Evolutionary conservation across 2,797 vertebrate genomes (phyloP), one percentile per base, ranked within the genome.

Genomic region (Furcifer pardalis): DNA sequence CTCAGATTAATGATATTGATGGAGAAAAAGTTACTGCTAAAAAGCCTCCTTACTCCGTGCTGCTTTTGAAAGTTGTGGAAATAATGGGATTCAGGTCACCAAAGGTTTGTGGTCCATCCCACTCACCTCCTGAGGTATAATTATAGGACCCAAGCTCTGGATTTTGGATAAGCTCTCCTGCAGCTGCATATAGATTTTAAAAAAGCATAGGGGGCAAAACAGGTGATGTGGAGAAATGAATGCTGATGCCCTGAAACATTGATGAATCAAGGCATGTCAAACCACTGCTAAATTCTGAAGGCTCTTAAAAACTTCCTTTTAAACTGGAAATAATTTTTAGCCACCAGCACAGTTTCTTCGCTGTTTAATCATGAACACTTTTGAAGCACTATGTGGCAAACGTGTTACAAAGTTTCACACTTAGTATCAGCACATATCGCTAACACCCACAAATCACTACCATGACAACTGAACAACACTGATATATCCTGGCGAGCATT

Each of bases 391-490:
- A 78, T 66, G 13, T 81, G n/a, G 56, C 83, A 82, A 46, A 25
- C 0, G 62, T 68, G 77, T 65, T 78, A 72, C 80, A 19, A 56
- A 86, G 68, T 62, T 81, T 83, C 84, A 62, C 1, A 23, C 35
- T 85, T 59, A 25, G 17, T 4, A 2, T 19, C 72, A 42, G 71
- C 10, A 49, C 77, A 23, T 4, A 2, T 81, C 78, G 74, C 65
- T 7, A n/a, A 32, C 86, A 52, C 84, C 66, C 72, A 10, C 71
- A 19, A 72, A 46, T 37, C 46, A 9, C 44, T 82, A 44, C 85
- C 72, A n/a, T 32, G 88, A 68, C 81, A 87, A 81, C 81, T 81
- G 83, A 81, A 74, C 66, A 83, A 30, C 37, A 75, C 30, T 2
- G 10, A 66, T 74, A n/a, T 7, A 60, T 66, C 60, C 63, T 42